phyloP scores from a whole-genome alignment of 1,140 invertebrate genomes.

The Grapholita molesta region DNA sequence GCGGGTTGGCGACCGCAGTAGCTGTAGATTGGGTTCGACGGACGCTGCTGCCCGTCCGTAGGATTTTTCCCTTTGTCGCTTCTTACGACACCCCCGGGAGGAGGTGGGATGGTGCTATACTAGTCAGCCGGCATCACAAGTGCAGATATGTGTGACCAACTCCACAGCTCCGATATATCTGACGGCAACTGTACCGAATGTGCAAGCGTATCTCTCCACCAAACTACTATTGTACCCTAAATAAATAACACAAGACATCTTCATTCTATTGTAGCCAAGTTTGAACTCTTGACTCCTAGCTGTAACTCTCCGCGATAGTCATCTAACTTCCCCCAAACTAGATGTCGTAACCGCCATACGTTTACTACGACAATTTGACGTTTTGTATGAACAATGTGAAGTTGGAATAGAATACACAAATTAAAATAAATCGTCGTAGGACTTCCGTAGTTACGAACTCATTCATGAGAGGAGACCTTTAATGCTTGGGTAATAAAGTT shows the following conservation, averaged over 20 bases:
- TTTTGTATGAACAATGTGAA: background rate
- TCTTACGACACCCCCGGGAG: no score
- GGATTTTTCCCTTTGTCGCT: no score
- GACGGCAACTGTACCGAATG: no score
- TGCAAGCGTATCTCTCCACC: background rate
- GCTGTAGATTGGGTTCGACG: no score
- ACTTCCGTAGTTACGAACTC: background rate
- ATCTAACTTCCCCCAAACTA: background rate
- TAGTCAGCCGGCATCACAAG: no score
- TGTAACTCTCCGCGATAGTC: background rate
- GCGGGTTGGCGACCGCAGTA: no score
- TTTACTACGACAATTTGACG: background rate
- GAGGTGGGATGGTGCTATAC: no score
- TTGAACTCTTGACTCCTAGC: background rate
- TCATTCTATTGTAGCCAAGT: background rate
- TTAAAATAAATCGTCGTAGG: conserved; percentile 12
- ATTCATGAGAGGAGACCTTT: no score
- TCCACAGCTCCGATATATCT: no score
- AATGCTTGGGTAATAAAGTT: background rate
- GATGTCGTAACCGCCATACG: background rate
- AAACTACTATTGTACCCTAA: background rate
- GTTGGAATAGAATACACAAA: conserved; percentile 7
- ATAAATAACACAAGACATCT: background rate
- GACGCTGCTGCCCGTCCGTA: no score
- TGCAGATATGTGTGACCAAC: no score